Conservation (phyloP, 2,888 invertebrate species). For the Crossocerus cetratus region DNA sequence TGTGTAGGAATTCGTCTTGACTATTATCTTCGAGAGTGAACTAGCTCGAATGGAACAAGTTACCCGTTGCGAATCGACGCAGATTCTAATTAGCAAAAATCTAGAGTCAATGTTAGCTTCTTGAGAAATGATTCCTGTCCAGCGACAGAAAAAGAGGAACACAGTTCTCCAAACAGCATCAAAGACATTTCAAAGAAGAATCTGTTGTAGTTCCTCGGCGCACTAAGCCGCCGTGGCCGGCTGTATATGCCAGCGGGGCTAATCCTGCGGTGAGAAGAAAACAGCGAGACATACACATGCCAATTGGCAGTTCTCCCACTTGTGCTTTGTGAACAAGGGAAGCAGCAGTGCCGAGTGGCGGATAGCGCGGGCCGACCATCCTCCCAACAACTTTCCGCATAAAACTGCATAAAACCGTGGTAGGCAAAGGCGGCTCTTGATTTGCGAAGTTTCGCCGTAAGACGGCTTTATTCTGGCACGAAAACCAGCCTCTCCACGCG, state of each 20-base stretch:
- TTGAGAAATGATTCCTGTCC: neutral
- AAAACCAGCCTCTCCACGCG: slow-evolving; percentile 10
- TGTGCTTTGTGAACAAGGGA: slow-evolving; percentile 5
- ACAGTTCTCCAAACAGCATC: neutral
- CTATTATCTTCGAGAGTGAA: slow-evolving; percentile 48
- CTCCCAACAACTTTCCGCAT: slow-evolving; percentile 32
- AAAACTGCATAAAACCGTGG: slow-evolving; percentile 43
- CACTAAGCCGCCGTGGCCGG: no score
- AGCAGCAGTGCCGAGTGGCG: slow-evolving; percentile 5
- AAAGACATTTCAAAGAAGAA: neutral
- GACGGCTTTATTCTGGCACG: slow-evolving; percentile 30
- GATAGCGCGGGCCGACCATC: no score
- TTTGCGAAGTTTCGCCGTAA: slow-evolving; percentile 46
- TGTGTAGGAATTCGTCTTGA: slow-evolving; percentile 41
- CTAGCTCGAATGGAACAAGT: slow-evolving; percentile 45
- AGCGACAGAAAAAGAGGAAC: no score
- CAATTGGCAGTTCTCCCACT: slow-evolving; percentile 49
- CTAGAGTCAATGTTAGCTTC: slow-evolving; percentile 44
- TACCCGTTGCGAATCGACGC: slow-evolving; percentile 20
- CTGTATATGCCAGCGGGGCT: no score
- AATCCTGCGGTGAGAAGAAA: slow-evolving; percentile 26
- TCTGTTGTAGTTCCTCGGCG: neutral
- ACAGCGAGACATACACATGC: slow-evolving; percentile 32
- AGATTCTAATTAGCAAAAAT: slow-evolving; percentile 54
- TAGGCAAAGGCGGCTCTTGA: slow-evolving; percentile 28